Percentiles rank a stretch among this genome's conserved stretches.
phyloP scores from a whole-genome alignment of 2,113 vertebrate species.

The Poecile atricapillus region DNA sequence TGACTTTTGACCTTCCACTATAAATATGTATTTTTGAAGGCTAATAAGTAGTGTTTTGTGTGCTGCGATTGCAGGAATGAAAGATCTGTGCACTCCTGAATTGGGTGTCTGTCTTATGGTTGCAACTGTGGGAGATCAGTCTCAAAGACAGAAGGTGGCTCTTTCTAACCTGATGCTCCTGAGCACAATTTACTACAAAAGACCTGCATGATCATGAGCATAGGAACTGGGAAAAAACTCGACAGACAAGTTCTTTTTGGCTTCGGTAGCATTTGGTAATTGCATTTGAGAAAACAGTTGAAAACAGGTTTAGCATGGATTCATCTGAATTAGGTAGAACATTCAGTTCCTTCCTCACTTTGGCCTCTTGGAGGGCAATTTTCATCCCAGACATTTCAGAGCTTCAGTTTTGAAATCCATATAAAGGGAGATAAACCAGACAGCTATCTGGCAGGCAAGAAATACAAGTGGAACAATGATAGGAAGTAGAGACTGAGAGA shows the following conservation, averaged over 20 bases:
- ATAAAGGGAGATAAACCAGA: not conserved
- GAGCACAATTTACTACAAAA: not conserved
- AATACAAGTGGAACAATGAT: not conserved
- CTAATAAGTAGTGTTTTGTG: not conserved
- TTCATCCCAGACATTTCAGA: not conserved
- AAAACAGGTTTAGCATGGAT: slow-evolving; percentile 5
- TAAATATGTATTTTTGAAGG: not conserved
- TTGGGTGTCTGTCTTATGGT: not conserved
- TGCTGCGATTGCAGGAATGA: not conserved
- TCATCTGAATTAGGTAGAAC: not conserved
- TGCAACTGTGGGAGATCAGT: not conserved
- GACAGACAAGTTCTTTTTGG: not conserved
- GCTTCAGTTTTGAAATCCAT: not conserved
- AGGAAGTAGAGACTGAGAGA: not conserved
- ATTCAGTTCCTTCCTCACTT: not conserved
- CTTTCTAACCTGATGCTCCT: not conserved
- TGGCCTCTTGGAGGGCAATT: not conserved
- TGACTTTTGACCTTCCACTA: not conserved
- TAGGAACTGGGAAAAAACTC: not conserved
- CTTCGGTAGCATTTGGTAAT: not conserved
- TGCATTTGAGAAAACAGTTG: not conserved
- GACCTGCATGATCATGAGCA: not conserved
- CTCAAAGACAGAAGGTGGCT: not conserved
- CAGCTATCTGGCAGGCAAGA: not conserved
- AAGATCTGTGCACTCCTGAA: not conserved